phyloP scores from a whole-genome alignment of 1,140 invertebrate genomes.

The Microvelia longipes region DNA sequence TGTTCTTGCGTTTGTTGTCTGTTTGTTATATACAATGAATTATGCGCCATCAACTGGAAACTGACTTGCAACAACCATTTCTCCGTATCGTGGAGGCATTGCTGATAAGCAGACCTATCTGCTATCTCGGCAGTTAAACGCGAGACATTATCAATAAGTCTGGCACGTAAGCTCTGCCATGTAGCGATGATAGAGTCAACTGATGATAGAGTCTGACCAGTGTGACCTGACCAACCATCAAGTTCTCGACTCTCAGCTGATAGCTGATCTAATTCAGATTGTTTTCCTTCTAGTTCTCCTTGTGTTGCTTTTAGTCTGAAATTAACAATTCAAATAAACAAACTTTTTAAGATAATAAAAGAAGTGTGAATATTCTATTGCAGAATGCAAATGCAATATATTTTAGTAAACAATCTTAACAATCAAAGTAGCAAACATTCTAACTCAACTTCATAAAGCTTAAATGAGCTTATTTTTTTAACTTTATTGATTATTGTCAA shows the following conservation, averaged over 20 bases:
- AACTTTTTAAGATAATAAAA: background rate
- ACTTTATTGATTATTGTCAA: no score
- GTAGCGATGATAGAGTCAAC: slow-evolving; percentile 45
- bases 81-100: slow-evolving; percentile 79
- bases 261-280: slow-evolving; percentile 52
- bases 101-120: slow-evolving; percentile 74
- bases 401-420: no score
- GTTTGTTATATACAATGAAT: slow-evolving; percentile 81
- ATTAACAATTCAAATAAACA: slow-evolving; percentile 3
- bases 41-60: slow-evolving; percentile 90
- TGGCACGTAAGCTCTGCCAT: slow-evolving; percentile 43
- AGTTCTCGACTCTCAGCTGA: slow-evolving; percentile 53
- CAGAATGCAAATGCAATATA: no score
- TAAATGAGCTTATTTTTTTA: no score
- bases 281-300: slow-evolving; percentile 55
- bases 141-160: slow-evolving; percentile 42
- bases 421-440: no score
- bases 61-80: slow-evolving; percentile 90
- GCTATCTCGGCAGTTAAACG: slow-evolving; percentile 60
- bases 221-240: slow-evolving; percentile 44
- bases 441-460: no score
- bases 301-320: slow-evolving; percentile 43
- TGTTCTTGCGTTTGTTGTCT: slow-evolving; percentile 81
- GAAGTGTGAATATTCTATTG: no score
- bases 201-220: slow-evolving; percentile 42